phyloP scores from a whole-genome alignment of 2,797 vertebrate genomes.

The Danio choprae region DNA sequence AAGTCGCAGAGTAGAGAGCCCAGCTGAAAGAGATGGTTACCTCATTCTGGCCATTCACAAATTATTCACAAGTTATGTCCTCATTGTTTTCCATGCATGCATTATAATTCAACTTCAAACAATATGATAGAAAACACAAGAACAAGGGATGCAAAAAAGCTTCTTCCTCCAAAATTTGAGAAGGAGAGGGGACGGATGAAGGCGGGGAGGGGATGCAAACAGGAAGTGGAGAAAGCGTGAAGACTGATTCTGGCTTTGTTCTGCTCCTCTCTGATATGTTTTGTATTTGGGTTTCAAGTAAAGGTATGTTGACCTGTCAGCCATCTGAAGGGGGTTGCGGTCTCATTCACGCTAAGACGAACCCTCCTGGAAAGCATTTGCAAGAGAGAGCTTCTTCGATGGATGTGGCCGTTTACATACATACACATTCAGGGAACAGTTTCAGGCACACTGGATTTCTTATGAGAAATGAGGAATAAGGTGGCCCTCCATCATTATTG shows the following conservation, averaged over 20 bases:
- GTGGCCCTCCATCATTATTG: slow-evolving; percentile 41
- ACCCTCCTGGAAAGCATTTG: slow-evolving; percentile 8
- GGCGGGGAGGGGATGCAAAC: slow-evolving; percentile 47
- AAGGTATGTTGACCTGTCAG: slow-evolving; percentile 65
- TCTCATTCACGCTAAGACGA: slow-evolving; percentile 51
- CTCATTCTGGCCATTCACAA: slow-evolving; percentile 61
- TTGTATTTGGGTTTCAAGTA: slow-evolving; percentile 72
- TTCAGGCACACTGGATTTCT: slow-evolving; percentile 45
- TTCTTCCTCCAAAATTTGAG: slow-evolving; percentile 72
- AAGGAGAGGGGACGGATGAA: slow-evolving; percentile 56
- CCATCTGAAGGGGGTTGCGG: slow-evolving; percentile 50
- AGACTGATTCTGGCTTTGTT: slow-evolving; percentile 60
- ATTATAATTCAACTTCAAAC: slow-evolving; percentile 77
- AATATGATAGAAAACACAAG: slow-evolving; percentile 76
- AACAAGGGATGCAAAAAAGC: slow-evolving; percentile 77
- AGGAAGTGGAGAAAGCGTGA: slow-evolving; percentile 57
- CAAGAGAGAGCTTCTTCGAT: slow-evolving; percentile 23
- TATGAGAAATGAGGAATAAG: slow-evolving; percentile 19
- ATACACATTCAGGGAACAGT: slow-evolving; percentile 44
- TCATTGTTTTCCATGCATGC: slow-evolving; percentile 75
- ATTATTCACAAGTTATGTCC: slow-evolving; percentile 69
- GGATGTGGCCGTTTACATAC: slow-evolving; percentile 28
- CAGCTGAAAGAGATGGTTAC: slow-evolving; percentile 70
- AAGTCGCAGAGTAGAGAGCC: slow-evolving; percentile 44
- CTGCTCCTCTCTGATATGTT: slow-evolving; percentile 74